Evolutionary conservation across 2,113 vertebrate species (phyloP).

Genomic region (Chaetops frenatus): DNA sequence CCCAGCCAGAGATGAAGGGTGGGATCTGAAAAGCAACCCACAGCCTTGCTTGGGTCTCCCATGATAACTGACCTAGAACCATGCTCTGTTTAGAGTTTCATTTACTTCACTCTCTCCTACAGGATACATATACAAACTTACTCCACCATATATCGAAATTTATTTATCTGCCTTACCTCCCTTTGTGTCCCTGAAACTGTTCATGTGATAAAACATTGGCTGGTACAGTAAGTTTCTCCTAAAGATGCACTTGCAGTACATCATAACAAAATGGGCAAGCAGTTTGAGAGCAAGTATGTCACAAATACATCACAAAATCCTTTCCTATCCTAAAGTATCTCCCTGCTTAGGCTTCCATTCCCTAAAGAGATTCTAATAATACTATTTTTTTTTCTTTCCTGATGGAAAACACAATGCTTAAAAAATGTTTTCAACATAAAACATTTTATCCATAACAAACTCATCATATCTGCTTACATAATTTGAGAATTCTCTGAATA

Average conservation of each 20-base stretch:
- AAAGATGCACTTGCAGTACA: background rate
- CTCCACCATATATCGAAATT: background rate
- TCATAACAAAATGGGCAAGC: background rate
- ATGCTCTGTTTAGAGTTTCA: background rate
- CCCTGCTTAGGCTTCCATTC: background rate
- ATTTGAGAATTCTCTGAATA: background rate
- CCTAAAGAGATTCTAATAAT: background rate
- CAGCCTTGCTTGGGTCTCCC: background rate
- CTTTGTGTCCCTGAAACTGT: background rate
- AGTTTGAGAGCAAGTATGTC: background rate
- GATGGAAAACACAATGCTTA: background rate
- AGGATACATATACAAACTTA: background rate
- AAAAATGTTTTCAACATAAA: background rate
- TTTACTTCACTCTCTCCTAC: background rate
- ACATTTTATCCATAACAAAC: background rate
- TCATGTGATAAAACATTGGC: background rate
- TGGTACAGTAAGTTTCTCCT: background rate
- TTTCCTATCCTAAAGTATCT: background rate
- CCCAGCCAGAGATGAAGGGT: background rate
- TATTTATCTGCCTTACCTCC: background rate
- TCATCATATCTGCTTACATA: background rate
- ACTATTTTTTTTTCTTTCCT: background rate
- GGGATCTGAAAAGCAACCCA: background rate
- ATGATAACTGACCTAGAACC: background rate
- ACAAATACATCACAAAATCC: background rate